Evolutionary conservation across 2,113 vertebrate species (phyloP), one percentile per base, ranked within the genome.

Genomic region (Nothobranchius kuhntae): DNA sequence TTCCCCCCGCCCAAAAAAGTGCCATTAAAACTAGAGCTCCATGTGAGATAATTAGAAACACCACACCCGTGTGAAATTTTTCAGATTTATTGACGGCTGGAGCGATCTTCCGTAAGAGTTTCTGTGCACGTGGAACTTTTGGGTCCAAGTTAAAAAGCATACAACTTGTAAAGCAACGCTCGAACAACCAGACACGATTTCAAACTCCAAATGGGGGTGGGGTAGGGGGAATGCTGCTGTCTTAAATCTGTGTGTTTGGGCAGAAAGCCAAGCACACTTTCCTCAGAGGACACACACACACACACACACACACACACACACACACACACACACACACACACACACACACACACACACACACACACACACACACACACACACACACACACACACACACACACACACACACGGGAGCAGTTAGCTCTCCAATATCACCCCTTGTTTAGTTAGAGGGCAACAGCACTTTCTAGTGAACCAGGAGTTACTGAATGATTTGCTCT

Each of bases 181-280:
- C 26, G 50, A 59, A 71, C 65, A 73, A 35, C 47, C 75, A 60
- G 53, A 62, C 72, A 73, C 65, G 63, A 75, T 40, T 68, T 44
- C 47, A 7, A 15, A 57, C 52, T 73, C 68, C 9, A 56, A 66
- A 71, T 71, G 53, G 30, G 15, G 75, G 74, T 73, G 77, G 38
- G 38, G 7, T 38, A 47, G 73, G 68, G 61, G 44, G 35, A 24
- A 56, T 13, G 13, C 53, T 71, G 53, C 42, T 66, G 67, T 78
- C 73, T 89, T 87, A 89, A 87, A 87, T 85, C 82, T 79, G 86
- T 85, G 82, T 80, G 85, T 90, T 85, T 90, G 75, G 87, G 88
- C 82, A 79, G 84, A 73, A 72, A 77, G 74, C 87, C 87, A 91
- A 87, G 64, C 77, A 77, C 79, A 85, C 76, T 87, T 82, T 83